phyloP scores from a whole-genome alignment of 2,113 vertebrate genomes.

The Cebus imitator region DNA sequence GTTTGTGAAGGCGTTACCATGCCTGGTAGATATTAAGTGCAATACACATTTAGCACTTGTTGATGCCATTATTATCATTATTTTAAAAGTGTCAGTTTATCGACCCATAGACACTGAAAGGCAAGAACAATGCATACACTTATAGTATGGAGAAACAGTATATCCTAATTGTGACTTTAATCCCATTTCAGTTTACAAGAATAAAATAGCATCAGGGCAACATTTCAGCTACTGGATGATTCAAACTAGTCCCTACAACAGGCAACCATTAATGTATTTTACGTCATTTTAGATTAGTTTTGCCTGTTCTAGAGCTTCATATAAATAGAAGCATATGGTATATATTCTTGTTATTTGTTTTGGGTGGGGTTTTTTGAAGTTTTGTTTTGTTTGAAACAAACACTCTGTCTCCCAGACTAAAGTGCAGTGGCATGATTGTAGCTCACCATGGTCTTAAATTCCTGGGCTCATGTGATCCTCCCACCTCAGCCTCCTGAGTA shows the following conservation, averaged over 20 bases:
- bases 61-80: not conserved
- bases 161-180: not conserved
- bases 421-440: too few species aligned
- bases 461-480: too few species aligned
- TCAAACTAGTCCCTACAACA: not conserved
- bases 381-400: too few species aligned
- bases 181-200: not conserved
- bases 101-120: not conserved
- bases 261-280: not conserved
- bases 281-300: slow-evolving; percentile 15
- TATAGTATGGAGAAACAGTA: not conserved
- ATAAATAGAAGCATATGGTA: not conserved
- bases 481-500: too few species aligned
- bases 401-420: too few species aligned
- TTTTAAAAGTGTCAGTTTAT: not conserved
- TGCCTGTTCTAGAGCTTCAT: not conserved
- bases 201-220: not conserved
- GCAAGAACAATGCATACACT: not conserved
- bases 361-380: too few species aligned
- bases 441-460: too few species aligned
- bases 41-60: not conserved
- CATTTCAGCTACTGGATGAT: not conserved
- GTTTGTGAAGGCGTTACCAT: not conserved
- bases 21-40: not conserved
- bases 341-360: not conserved